Evolutionary conservation across 2,888 invertebrate species (phyloP).

Genomic region (Scaptodrosophila latifasciaeformis): DNA sequence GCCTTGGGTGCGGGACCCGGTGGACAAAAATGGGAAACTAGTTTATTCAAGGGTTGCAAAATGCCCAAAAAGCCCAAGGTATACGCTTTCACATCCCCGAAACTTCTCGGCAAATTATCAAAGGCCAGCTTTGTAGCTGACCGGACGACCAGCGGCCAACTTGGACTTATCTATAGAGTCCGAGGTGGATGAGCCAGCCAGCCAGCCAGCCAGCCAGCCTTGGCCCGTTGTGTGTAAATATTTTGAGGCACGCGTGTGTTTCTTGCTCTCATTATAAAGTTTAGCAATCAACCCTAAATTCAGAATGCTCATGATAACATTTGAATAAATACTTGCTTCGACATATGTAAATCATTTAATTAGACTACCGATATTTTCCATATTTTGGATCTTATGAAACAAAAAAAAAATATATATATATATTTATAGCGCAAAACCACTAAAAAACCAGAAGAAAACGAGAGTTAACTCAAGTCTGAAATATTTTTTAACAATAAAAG

Average conservation of each 20-base stretch:
- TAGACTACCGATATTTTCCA: not conserved
- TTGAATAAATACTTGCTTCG: not conserved
- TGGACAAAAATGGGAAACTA: slow-evolving; percentile 14
- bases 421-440: too few species aligned
- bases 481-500: too few species aligned
- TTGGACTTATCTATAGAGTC: not conserved
- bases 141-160: slow-evolving; percentile 52
- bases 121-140: slow-evolving; percentile 63
- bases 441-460: too few species aligned
- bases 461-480: too few species aligned
- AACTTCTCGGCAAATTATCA: slow-evolving; percentile 58
- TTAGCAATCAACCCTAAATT: slow-evolving; percentile 29
- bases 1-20: slow-evolving; percentile 1
- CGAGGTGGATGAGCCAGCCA: too few species aligned
- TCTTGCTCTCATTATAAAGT: slow-evolving; percentile 63
- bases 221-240: slow-evolving; percentile 67
- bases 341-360: too few species aligned
- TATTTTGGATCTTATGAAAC: too few species aligned
- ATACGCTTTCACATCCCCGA: too few species aligned
- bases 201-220: slow-evolving; percentile 17
- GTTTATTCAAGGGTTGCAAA: slow-evolving; percentile 43
- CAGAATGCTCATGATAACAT: not conserved
- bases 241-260: slow-evolving; percentile 68
- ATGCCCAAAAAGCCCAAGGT: not conserved
- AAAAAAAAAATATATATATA: too few species aligned